Percentiles rank a stretch among this genome's conserved stretches.
Evolutionary conservation across 2,797 vertebrate species (phyloP).

Genomic region (Lagocephalus sceleratus): DNA sequence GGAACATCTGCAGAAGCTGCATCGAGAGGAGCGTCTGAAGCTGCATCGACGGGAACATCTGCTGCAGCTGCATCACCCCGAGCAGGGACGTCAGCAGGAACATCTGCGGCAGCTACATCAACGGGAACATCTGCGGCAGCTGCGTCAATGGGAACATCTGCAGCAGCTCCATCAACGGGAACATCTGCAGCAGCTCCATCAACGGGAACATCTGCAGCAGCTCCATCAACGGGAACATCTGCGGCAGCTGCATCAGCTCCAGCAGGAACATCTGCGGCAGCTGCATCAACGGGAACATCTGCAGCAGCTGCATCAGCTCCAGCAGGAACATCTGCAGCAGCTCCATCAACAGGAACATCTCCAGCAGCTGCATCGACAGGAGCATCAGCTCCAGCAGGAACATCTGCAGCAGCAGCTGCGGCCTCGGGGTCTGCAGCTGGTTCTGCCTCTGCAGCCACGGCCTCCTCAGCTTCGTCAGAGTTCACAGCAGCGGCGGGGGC

Average conservation of each 20-base stretch:
- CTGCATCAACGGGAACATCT: background rate
- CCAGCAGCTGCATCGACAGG: conserved; percentile 33
- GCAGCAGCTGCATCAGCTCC: conserved; percentile 7
- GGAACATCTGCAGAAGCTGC: conserved; percentile 21
- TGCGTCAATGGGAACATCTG: no score
- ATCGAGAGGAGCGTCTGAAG: background rate
- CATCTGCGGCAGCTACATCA: background rate
- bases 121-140: background rate
- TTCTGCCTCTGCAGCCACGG: conserved; percentile 44
- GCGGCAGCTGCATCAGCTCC: background rate
- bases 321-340: conserved; percentile 33
- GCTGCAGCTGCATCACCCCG: conserved; percentile 16
- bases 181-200: background rate
- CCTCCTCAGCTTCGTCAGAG: conserved; percentile 70
- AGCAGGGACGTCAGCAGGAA: background rate
- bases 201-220: background rate
- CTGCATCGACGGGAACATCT: conserved; percentile 1
- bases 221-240: background rate
- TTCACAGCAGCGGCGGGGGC: conserved; percentile 54
- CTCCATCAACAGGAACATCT: conserved; percentile 30
- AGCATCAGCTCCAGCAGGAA: conserved; percentile 14
- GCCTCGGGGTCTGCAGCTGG: conserved; percentile 38
- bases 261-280: background rate
- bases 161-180: conserved; percentile 1
- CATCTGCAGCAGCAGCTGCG: conserved; percentile 5